Evolutionary conservation across 2,888 invertebrate genomes (phyloP).

Genomic region (Pristionchus maxplancki): DNA sequence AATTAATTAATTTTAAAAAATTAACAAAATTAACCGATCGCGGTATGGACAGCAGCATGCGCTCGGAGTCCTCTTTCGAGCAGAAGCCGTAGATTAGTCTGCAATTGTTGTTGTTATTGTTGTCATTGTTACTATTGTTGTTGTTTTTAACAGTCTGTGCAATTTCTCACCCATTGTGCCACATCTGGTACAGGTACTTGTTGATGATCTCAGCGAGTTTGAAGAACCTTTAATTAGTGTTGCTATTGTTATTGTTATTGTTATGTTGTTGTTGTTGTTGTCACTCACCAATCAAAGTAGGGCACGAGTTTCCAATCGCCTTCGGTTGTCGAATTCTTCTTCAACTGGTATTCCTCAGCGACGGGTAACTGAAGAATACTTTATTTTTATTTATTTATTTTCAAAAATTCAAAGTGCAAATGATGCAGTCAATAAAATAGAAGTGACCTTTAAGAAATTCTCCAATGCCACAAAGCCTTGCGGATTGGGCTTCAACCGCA

Average conservation of each 20-base stretch:
- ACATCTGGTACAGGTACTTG: constrained; percentile 75
- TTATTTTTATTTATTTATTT: not conserved
- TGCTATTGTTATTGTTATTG: no score
- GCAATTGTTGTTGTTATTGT: no score
- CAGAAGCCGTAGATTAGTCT: constrained; percentile 76
- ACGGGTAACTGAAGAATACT: constrained; percentile 65
- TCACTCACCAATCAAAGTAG: constrained; percentile 66
- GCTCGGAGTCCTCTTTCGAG: constrained; percentile 75
- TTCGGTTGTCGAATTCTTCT: constrained; percentile 64
- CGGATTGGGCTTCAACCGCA: constrained; percentile 71
- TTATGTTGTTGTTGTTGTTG: no score
- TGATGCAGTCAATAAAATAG: not conserved
- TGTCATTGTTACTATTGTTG: no score
- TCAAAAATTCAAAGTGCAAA: not conserved
- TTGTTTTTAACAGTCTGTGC: no score
- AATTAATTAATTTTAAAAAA: not conserved
- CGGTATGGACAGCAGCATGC: constrained; percentile 68
- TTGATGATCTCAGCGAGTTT: constrained; percentile 76
- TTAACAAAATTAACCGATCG: constrained; percentile 55
- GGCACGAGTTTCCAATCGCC: constrained; percentile 77
- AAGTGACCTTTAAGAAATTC: constrained; percentile 72
- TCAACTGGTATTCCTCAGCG: constrained; percentile 73
- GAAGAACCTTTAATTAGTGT: constrained; percentile 68
- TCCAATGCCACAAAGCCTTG: constrained; percentile 69
- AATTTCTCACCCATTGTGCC: constrained; percentile 75